Base-by-base conservation (phyloP, 2,113 vertebrate species). In the Athene noctua region DNA sequence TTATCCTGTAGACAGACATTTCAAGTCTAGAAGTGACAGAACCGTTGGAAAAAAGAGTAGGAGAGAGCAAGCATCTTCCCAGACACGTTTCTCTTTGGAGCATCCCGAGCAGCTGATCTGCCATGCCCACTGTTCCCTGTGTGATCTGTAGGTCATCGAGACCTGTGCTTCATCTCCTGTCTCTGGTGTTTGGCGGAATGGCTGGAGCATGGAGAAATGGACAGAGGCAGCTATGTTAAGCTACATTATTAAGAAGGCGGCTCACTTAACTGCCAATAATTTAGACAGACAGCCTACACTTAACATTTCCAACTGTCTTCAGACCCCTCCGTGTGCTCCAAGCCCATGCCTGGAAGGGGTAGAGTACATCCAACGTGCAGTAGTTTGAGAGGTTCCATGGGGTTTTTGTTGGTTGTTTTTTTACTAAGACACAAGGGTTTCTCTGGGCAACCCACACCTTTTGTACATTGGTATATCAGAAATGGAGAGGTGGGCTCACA, bases 351-450 rank as follows among this genome's bases (percentile, higher is more conserved):
- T 36, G 42, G n/a, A n/a, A 51, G 38, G 11, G 23, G 57, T 20
- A 54, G 52, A 46, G 34, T 19, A 46, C 44, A 17, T 38, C 20
- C 0, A 0, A 32, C 1, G 13, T 44, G 18, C 16, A 30, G 2
- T 13, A 65, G 67, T 59, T 49, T 57, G 16, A 65, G 32, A 68
- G 36, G 23, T 51, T 32, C 34, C 42, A 29, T 4, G 11, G 2
- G 3, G 2, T 14, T 84, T 65, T 34, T 44, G 42, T 17, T 49
- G 12, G 7, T 15, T 66, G 18, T 2, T 32, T 55, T 42, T 67
- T 77, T 1, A 47, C 11, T 3, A 55, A 42, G 79, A 61, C 23
- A 62, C 20, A 36, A 25, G 40, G 21, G 20, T 44, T 71, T 44
- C 57, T 66, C 66, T 21, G 42, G 27, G 61, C n/a, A 86, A 44